Evolutionary conservation across 2,797 vertebrate species (phyloP).

Genomic region (Phrynocephalus vlangalii): DNA sequence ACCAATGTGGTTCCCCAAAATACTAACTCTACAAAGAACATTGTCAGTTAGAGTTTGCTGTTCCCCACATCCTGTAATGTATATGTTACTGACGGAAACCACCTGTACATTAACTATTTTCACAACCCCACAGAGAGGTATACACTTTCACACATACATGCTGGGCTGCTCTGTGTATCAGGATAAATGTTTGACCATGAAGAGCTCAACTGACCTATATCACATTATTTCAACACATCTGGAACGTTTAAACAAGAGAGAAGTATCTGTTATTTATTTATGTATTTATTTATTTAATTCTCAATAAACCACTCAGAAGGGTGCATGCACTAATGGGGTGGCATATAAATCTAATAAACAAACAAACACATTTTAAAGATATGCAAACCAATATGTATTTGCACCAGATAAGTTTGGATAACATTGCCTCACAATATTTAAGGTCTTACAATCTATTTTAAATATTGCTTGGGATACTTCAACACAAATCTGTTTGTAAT

Average conservation of each 20-base stretch:
- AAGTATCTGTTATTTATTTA: background rate
- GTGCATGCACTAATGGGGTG: too few relatives aligned
- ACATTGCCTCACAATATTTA: background rate
- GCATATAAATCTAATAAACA: too few relatives aligned
- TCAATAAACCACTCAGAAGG: too few relatives aligned
- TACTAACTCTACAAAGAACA: background rate
- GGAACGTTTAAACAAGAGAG: background rate
- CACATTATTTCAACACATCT: background rate
- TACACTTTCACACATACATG: constrained; percentile 20
- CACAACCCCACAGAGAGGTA: background rate
- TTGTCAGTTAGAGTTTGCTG: background rate
- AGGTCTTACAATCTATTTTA: constrained; percentile 20
- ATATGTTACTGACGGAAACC: background rate
- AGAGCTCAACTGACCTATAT: constrained; percentile 12
- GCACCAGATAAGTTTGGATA: background rate
- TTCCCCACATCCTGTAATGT: background rate
- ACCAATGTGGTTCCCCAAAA: background rate
- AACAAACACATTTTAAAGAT: background rate
- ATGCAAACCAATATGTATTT: background rate
- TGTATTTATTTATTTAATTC: too few relatives aligned
- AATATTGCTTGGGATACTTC: background rate
- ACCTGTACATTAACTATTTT: background rate
- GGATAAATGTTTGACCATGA: constrained; percentile 10
- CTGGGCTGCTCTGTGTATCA: rapidly evolving
- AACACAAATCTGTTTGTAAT: background rate